Conservation (phyloP, 2,888 invertebrate species). For the Gibbula magus region DNA sequence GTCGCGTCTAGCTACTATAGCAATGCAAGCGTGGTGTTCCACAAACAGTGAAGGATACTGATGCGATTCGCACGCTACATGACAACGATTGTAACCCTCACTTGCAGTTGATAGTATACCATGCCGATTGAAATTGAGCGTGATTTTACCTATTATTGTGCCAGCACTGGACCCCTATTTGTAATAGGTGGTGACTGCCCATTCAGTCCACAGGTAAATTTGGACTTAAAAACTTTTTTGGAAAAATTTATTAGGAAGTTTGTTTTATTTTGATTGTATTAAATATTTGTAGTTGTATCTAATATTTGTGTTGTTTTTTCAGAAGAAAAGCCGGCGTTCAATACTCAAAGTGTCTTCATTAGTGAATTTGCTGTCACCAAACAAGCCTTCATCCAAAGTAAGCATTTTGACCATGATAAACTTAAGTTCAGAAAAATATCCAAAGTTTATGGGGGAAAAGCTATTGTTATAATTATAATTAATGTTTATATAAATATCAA, state of each 20-base stretch:
- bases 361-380: slow-evolving; percentile 64
- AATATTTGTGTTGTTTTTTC: slow-evolving; percentile 40
- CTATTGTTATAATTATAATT: too few relatives aligned
- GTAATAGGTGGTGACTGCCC: neutral
- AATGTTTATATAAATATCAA: neutral
- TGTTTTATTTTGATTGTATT: neutral
- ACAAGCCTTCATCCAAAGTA: slow-evolving; percentile 40
- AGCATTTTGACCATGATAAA: slow-evolving; percentile 34
- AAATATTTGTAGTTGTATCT: neutral
- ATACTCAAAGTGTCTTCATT: slow-evolving; percentile 65
- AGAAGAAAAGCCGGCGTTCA: slow-evolving; percentile 63
- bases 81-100: too few relatives aligned
- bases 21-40: too few relatives aligned
- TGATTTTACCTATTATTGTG: neutral
- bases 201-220: neutral
- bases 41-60: too few relatives aligned
- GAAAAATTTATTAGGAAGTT: neutral
- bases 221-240: neutral
- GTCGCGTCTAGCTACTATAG: too few relatives aligned
- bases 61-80: too few relatives aligned
- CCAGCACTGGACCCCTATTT: slow-evolving; percentile 13
- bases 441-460: neutral
- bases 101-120: neutral
- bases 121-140: neutral
- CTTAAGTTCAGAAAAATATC: slow-evolving; percentile 35